phyloP scores from a whole-genome alignment of 23 tunicate species.

The Clavelina lepadiformis region DNA sequence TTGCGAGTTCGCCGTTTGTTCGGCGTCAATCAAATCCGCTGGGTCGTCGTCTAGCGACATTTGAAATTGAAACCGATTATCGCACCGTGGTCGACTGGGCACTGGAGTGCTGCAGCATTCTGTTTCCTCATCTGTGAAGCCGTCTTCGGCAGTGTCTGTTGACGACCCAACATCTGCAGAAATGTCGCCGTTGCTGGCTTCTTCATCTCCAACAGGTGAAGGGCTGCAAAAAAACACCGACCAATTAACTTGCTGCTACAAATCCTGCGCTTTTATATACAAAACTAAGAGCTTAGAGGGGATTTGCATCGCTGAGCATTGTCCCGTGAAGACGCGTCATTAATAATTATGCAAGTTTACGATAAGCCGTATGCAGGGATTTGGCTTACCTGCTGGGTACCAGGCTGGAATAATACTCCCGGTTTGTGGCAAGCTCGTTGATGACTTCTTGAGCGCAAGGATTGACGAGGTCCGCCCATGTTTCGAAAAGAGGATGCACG shows the following conservation, averaged over 20 bases:
- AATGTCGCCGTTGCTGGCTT: constrained; percentile 4
- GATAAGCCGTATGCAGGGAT: neutral
- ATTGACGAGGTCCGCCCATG: constrained; percentile 85
- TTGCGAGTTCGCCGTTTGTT: no score
- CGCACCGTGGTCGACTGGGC: neutral
- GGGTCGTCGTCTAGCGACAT: constrained; percentile 36
- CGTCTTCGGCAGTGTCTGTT: constrained; percentile 20
- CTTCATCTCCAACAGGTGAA: constrained; percentile 37
- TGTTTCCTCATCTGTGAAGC: constrained; percentile 11
- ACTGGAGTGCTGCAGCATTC: constrained; percentile 32
- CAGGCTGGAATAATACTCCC: constrained; percentile 77
- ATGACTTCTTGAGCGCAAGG: constrained; percentile 82
- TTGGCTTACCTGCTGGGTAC: constrained; percentile 56
- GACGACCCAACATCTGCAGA: constrained; percentile 26
- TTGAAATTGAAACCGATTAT: constrained; percentile 35
- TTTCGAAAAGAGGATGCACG: constrained; percentile 79
- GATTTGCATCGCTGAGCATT: no score
- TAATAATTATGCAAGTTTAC: neutral
- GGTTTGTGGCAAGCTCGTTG: constrained; percentile 34
- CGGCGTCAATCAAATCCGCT: neutral
- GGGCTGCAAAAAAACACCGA: constrained; percentile 38
- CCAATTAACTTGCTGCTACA: neutral
- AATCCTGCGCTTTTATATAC: no score
- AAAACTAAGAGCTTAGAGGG: no score
- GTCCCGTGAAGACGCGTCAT: no score